Percentiles rank a stretch among this genome's conserved stretches.
phyloP scores from a whole-genome alignment of 2,888 invertebrate genomes.

The Ormyrus labotus region DNA sequence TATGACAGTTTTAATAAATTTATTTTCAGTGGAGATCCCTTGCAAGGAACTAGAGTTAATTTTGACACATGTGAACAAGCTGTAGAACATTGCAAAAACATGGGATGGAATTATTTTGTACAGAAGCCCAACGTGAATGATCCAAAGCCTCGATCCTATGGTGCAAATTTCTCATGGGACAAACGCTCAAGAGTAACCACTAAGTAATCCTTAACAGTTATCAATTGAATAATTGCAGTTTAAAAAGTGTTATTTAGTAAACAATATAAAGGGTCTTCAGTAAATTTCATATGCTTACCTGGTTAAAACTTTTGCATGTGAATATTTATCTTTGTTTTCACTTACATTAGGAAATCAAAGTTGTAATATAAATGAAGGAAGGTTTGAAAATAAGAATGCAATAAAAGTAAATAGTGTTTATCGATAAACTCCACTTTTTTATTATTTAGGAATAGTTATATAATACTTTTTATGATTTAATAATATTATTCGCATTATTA shows the following conservation, averaged over 20 bases:
- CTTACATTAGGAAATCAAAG: constrained; percentile 4
- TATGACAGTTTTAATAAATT: constrained; percentile 16
- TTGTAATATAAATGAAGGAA: constrained; percentile 20
- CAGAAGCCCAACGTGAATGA: constrained; percentile 85
- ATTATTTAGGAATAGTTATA: constrained; percentile 68
- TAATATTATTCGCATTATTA: constrained; percentile 63
- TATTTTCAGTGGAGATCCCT: constrained; percentile 89
- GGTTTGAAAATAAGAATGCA: constrained; percentile 20
- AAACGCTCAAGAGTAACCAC: constrained; percentile 95
- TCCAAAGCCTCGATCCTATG: constrained; percentile 92
- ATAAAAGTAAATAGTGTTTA: constrained; percentile 53
- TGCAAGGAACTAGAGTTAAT: constrained; percentile 92
- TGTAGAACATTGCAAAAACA: constrained; percentile 92
- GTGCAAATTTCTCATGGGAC: constrained; percentile 97
- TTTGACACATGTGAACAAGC: constrained; percentile 92
- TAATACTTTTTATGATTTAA: constrained; percentile 65
- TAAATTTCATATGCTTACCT: constrained; percentile 29
- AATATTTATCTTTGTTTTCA: background rate
- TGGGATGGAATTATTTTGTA: constrained; percentile 94
- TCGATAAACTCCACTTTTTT: constrained; percentile 68
- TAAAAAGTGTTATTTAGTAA: constrained; percentile 34
- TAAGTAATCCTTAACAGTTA: constrained; percentile 80
- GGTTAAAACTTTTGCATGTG: constrained; percentile 7
- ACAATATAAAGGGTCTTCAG: constrained; percentile 7
- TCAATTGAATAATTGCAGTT: background rate